phyloP scores from a whole-genome alignment of 2,113 vertebrate genomes.

The Epinephelus cyanopodus region DNA sequence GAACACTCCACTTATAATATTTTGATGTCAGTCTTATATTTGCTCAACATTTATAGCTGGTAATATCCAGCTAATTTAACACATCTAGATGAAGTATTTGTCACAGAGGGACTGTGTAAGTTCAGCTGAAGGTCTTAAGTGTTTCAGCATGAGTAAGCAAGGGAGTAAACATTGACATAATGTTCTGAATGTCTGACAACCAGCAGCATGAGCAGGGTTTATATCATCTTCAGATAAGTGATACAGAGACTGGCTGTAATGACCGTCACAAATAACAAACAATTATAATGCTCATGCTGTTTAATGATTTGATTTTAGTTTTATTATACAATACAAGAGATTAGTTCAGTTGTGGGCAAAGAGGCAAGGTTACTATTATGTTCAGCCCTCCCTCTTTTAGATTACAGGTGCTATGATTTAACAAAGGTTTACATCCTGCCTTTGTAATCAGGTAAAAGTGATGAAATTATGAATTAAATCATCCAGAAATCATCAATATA shows the following conservation, averaged over 20 bases:
- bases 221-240: neutral
- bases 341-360: neutral
- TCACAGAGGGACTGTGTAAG: neutral
- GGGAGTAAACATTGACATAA: neutral
- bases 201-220: neutral
- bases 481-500: neutral
- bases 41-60: neutral
- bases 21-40: neutral
- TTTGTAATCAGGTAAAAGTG: neutral
- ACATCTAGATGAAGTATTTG: neutral
- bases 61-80: neutral
- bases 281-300: neutral
- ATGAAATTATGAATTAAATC: neutral
- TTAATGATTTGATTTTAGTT: neutral
- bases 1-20: neutral
- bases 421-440: neutral
- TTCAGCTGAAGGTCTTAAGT: neutral
- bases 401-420: neutral
- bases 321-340: neutral
- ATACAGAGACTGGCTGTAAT: neutral
- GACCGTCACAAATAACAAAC: neutral
- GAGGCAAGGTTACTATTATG: neutral
- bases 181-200: neutral
- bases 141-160: slow-evolving; percentile 8
- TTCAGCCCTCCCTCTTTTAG: neutral